phyloP scores from a whole-genome alignment of 1,140 invertebrate genomes.

The Adelges cooleyi region DNA sequence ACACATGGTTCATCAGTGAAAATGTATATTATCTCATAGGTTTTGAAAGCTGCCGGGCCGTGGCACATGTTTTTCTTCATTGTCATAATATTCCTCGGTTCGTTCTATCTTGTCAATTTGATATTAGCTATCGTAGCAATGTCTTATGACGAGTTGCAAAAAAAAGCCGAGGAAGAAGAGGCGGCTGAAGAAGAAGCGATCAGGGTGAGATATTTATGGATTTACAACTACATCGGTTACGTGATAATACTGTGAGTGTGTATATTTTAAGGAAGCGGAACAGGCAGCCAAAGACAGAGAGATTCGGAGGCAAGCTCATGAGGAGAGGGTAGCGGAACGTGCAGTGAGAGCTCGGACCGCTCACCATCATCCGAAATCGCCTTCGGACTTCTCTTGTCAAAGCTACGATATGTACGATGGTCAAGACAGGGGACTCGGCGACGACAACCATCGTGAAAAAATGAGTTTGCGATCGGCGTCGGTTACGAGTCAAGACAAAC shows the following conservation, averaged over 20 bases:
- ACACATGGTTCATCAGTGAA: too few relatives aligned
- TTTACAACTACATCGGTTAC: too few relatives aligned
- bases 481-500: conserved; percentile 58
- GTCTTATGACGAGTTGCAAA: conserved; percentile 97
- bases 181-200: conserved; percentile 81
- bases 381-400: conserved; percentile 75
- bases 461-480: conserved; percentile 82
- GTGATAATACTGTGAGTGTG: conserved; percentile 10
- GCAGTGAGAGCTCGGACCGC: conserved; percentile 53
- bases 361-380: conserved; percentile 61
- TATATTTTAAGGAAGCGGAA: conserved; percentile 57
- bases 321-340: conserved; percentile 39
- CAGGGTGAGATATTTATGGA: conserved; percentile 46
- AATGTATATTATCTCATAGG: conserved; percentile 43
- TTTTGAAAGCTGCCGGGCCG: conserved; percentile 84
- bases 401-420: conserved; percentile 82
- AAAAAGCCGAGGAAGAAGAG: conserved; percentile 94
- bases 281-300: conserved; percentile 62
- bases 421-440: conserved; percentile 69
- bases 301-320: conserved; percentile 40
- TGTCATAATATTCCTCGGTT: conserved; percentile 95
- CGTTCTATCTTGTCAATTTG: conserved; percentile 97
- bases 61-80: conserved; percentile 98
- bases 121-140: conserved; percentile 98
- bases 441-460: conserved; percentile 77